Base-by-base conservation (phyloP, 2,113 vertebrate species). In the Oncorhynchus gorbuscha region DNA sequence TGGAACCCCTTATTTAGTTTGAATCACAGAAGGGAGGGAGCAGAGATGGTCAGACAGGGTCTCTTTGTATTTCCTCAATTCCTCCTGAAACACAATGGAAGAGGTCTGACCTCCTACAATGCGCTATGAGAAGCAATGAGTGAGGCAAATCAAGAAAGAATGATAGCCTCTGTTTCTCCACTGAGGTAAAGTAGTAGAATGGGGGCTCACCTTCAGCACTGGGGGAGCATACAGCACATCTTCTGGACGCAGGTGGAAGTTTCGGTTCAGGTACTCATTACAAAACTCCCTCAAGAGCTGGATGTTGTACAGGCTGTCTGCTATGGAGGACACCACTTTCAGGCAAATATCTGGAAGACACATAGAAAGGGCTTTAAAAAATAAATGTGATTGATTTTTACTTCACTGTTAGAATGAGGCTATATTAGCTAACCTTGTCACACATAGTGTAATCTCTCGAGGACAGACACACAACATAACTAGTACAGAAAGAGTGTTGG, bases 301-400 rank as follows among this genome's bases (percentile, higher is more conserved):
- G 74, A 99, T 96, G 77, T 99, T 99, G 76, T 97, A 97, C 69
- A 99, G 83, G 69, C 95, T 97, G 89, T 99, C 97, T 1, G 96
- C 93, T 77, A 97, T 93, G 0, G 97, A 98, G 0, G 93, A 92
- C 14, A 94, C 95, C 83, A 99, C 96, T 91, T 98, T 98, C 88
- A 99, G 85, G 78, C 97, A 99, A 67, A 99, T 95, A 86, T 99
- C 97, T 99, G 72, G 70, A 77, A 55, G 76, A 58, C 72, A 79
- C 64, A 79, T 6, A 69, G 3, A 45, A 45, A 45, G 1, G 39
- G 39, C 2, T 45, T 45, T 45, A 12, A 3, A 11, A 45, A 45
- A 45, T 45, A 12, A 11, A 11, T 45, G 9, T 1, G 39, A 11
- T 45, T 45, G 39, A 45, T 45, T 45, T 9, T 45, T 45, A 6